Evolutionary conservation across 2,113 vertebrate genomes (phyloP), one percentile per base, ranked within the genome.

Genomic region (Neogale vison): DNA sequence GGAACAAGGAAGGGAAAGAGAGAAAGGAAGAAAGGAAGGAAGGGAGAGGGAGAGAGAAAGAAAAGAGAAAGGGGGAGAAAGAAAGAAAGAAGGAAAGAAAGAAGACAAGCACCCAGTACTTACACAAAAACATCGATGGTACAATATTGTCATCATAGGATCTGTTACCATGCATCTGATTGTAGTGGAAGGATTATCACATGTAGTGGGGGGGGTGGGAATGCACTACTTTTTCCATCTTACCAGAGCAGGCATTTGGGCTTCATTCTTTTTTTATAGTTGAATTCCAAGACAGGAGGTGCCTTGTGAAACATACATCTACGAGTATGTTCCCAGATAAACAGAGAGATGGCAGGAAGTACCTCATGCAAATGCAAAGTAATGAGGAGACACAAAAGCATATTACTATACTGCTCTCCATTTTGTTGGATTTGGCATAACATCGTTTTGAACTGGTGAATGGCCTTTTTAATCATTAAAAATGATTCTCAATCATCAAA

Each of bases 171-270:
- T 31, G 24, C 20, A 59, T 26, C 24, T 9, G 3, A 47, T 31
- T 13, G 9, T 34, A 69, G 0, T 3, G 7, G 4, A 26, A 6
- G 15, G 29, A 6, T 34, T 15, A 29, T n/a, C 1, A 45, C 15
- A 12, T 2, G 14, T 7, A 26, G 13, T 9, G 6, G 12, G 59
- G 59, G 8, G 2, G 10, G 10, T 15, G 14, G 13, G 59, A 80
- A 34, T 3, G 21, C 8, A 4, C 18, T 26, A 18, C 2, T 42
- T 90, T 5, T 59, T 42, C 26, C 36, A 0, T 20, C 61, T 82
- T 11, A 29, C 80, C 26, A 20, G 13, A 67, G n/a, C 24, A 11
- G 23, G 24, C 24, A 12, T 77, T 15, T 3, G 5, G 14, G 23
- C 45, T 93, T 59, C 45, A 34, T 29, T 45, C n/a, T 85, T 50